A percentile compares a stretch with the other conserved stretches of the same genome.
Evolutionary conservation across 2,888 invertebrate genomes (phyloP).

Genomic region (Drosophila antonietae): DNA sequence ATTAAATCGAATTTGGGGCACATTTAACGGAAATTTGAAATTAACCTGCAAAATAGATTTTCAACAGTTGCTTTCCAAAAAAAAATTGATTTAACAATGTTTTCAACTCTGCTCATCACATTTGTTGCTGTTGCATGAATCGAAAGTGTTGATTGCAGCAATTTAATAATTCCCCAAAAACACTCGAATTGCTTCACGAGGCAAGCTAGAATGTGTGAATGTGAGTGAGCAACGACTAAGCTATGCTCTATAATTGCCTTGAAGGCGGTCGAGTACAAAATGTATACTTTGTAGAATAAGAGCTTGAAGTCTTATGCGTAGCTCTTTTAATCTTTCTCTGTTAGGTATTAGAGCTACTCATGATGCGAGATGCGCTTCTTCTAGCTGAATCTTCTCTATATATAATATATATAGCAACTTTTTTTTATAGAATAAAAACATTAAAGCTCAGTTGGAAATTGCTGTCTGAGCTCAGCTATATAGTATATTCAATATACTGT

Average conservation of each 20-base stretch:
- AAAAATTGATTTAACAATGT: constrained; percentile 23
- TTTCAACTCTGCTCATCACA: neutral
- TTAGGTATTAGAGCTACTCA: too few relatives aligned
- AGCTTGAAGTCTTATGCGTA: neutral
- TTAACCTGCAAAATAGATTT: constrained; percentile 63
- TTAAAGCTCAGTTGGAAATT: neutral
- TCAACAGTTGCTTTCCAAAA: constrained; percentile 16
- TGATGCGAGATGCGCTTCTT: neutral
- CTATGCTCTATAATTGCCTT: neutral
- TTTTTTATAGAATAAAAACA: neutral
- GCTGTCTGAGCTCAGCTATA: neutral
- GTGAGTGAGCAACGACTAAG: neutral
- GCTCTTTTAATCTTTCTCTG: neutral
- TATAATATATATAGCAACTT: too few relatives aligned
- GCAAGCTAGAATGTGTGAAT: neutral
- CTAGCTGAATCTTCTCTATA: neutral
- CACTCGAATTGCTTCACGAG: neutral
- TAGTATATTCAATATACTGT: neutral
- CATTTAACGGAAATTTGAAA: constrained; percentile 61
- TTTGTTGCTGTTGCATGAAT: neutral
- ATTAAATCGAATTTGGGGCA: constrained; percentile 67
- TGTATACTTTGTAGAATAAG: neutral
- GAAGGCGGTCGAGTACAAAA: too few relatives aligned
- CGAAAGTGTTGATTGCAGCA: constrained; percentile 21
- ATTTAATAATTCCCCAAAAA: constrained; percentile 13